Percentiles rank a stretch among this genome's conserved stretches.
These are phyloP conservation scores for Lycocorax pyrrhopterus DNA, from an alignment of 2,113 vertebrate genomes.

Conservation along the genomic window DNA sequence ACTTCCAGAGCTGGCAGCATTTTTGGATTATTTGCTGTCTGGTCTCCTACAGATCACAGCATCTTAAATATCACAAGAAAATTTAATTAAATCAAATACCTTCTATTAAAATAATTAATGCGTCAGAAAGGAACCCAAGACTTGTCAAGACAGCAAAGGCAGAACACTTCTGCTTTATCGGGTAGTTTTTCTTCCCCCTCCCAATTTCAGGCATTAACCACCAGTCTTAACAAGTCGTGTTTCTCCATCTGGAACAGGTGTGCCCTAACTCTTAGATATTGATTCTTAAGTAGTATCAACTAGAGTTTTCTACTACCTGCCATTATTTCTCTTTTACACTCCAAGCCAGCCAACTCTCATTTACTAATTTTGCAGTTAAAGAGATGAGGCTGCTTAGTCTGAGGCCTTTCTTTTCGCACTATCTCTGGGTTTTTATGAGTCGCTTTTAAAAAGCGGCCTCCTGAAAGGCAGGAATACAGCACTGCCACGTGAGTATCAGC, in stretches of 20 bases:
- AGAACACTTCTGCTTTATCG: background rate
- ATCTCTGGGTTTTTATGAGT: background rate
- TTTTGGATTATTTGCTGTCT: background rate
- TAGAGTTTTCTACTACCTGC: background rate
- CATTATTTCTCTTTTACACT: background rate
- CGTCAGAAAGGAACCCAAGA: background rate
- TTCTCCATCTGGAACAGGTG: background rate
- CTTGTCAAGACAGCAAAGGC: background rate
- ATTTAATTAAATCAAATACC: background rate
- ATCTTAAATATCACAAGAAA: background rate
- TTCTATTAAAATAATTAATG: background rate
- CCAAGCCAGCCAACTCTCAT: background rate
- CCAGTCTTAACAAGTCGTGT: background rate
- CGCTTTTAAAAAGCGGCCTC: accelerated
- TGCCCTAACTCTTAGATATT: background rate
- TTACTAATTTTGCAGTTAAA: background rate
- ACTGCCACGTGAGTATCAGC: background rate
- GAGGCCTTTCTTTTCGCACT: background rate
- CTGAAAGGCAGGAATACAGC: background rate
- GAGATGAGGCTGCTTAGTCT: background rate
- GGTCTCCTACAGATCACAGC: background rate
- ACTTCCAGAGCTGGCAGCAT: background rate
- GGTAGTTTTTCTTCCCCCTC: background rate
- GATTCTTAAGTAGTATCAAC: background rate
- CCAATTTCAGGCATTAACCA: background rate